These are phyloP conservation scores for Pangasius macronema DNA, from an alignment of 2,797 vertebrate species.

Conservation along the genomic window DNA sequence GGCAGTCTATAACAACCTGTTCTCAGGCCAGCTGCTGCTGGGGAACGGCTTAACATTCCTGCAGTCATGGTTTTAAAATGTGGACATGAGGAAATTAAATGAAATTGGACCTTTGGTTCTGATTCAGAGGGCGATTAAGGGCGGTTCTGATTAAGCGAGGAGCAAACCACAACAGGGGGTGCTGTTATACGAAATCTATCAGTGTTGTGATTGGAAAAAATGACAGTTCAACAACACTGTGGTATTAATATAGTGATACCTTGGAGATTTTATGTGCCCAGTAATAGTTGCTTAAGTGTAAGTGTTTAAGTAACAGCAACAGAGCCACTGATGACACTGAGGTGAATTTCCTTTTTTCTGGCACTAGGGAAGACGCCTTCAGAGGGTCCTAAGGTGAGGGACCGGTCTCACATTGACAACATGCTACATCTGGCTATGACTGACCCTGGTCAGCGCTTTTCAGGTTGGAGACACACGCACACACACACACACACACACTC, in stretches of 20 bases:
- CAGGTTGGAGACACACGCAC: conserved; percentile 73
- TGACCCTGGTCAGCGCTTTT: conserved; percentile 81
- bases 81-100: conserved; percentile 29
- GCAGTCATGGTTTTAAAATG: conserved; percentile 37
- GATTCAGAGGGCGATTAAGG: neutral
- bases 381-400: conserved; percentile 68
- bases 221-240: neutral
- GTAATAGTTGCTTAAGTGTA: neutral
- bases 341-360: conserved; percentile 32
- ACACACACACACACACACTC: conserved; percentile 6
- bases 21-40: conserved; percentile 11
- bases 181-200: neutral
- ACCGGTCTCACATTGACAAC: conserved; percentile 89
- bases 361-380: conserved; percentile 65
- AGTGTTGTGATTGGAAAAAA: neutral
- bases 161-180: neutral
- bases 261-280: neutral
- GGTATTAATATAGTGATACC: neutral
- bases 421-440: conserved; percentile 82
- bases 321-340: conserved; percentile 2
- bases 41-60: conserved; percentile 27
- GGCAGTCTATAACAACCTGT: conserved; percentile 41
- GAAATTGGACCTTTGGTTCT: conserved; percentile 2
- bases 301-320: neutral
- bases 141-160: no score